Base-by-base conservation (phyloP, 1,140 invertebrate species). In the Tetragnatha versicolor region DNA sequence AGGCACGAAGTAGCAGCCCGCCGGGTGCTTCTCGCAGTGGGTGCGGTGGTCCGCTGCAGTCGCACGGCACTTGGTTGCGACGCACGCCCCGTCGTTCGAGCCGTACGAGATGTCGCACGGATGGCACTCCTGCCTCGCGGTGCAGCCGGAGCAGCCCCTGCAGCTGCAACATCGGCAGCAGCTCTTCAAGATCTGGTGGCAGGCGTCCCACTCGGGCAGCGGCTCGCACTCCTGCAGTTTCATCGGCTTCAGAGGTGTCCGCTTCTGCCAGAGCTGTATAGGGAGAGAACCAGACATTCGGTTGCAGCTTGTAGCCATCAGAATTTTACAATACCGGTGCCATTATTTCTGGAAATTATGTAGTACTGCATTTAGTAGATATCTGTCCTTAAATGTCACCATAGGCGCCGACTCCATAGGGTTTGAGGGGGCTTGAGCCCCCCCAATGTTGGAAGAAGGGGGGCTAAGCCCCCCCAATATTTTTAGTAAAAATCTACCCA, bases 141-240 rank as follows among this genome's bases (percentile, higher is more conserved):
- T 25, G 12, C 61, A 65, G 27, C n/a, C 45, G 6, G 61, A 37
- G 6, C 61, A 65, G 2, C 61, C 61, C 20, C 61, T 42, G 10
- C 61, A 65, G 1, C 35, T 65, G 39, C 61, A 65, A 17, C 61
- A 65, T 14, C 61, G 22, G 37, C 61, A 65, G 12, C 61, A 65
- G 35, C 27, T n/a, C n/a, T n/a, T n/a, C n/a, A n/a, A n/a, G n/a
- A n/a, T n/a, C n/a, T n/a, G n/a, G n/a, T n/a, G n/a, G n/a, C n/a
- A n/a, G n/a, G n/a, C n/a, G n/a, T n/a, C 17, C 5, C 61, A 27
- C 9, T 65, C 61, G 3, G 29, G 27, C 22, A 25, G 20, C 9
- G 25, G 20, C 3, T 0, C 37, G 20, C 45, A 22, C 2, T 25
- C 61, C n/a, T n/a, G 22, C 61, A 65, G n/a, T 42, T 9, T n/a